phyloP scores from a whole-genome alignment of 2,113 vertebrate genomes.

The Eubucco bourcierii region DNA sequence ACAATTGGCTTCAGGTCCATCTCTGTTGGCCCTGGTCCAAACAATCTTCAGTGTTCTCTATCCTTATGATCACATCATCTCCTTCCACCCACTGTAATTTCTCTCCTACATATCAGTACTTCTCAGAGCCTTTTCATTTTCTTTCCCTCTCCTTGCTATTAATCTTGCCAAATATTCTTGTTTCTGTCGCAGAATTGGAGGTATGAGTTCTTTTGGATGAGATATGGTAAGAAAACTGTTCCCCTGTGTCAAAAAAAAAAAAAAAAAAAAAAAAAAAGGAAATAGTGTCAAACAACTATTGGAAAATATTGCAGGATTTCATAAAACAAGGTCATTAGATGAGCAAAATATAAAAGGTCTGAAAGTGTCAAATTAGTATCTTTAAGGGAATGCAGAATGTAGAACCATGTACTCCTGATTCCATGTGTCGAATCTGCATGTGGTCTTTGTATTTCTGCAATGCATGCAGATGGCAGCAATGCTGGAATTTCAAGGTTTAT shows the following conservation, averaged over 20 bases:
- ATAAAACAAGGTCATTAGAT: not conserved
- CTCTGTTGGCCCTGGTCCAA: not conserved
- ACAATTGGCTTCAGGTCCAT: not conserved
- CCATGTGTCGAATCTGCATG: not conserved
- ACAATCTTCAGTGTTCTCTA: not conserved
- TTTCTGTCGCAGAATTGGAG: not conserved
- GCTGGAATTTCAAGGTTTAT: not conserved
- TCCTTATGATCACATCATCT: not conserved
- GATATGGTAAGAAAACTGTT: not conserved
- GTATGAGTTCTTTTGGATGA: not conserved
- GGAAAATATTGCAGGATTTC: not conserved
- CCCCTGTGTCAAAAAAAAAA: not conserved
- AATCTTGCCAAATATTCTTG: not conserved
- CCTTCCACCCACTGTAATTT: not conserved
- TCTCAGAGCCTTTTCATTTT: slow-evolving; percentile 11
- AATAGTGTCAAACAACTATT: not conserved
- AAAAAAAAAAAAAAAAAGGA: not conserved
- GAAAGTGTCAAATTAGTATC: not conserved
- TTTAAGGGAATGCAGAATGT: not conserved
- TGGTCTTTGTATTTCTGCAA: not conserved
- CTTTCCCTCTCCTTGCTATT: not conserved
- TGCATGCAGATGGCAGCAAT: not conserved
- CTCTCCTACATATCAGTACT: not conserved
- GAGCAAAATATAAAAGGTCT: not conserved
- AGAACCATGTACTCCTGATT: not conserved